Evolutionary conservation across 1,140 invertebrate species (phyloP), one percentile per base, ranked within the genome.

Genomic region (Popillia japonica): DNA sequence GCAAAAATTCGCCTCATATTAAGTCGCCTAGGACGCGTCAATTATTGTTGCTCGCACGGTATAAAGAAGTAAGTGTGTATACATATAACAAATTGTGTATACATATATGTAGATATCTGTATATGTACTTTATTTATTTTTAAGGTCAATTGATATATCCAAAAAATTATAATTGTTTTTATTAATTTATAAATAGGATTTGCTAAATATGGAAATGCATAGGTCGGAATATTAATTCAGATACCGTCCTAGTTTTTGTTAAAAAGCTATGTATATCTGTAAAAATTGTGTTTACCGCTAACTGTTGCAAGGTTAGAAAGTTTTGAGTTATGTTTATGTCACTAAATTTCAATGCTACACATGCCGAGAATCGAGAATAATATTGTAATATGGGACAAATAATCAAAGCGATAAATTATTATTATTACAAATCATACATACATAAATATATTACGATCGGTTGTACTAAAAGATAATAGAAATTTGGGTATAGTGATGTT

Each of bases 191-290:
- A 14, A 48, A 48, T 48, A 48, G n/a, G 44, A 17, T 48, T 48
- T 48, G 10, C 44, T 48, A 48, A 48, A 48, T 48, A 48, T 48
- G 27, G 27, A 4, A 34, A 68, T 68, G 27, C 27, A 8, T 68
- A 68, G 14, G 7, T 68, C 7, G 61, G 8, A 20, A 68, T 22
- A 68, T 27, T 22, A n/a, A 23, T 3, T 9, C 22, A 22, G 7
- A 11, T 23, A 27, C 11, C 61, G 61, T 27, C 22, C 61, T 68
- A 68, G 61, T 68, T 68, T 68, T 68, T 22, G 61, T 68, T 68
- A 23, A 68, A 68, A 68, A 27, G 7, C 11, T 27, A 27, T n/a
- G n/a, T 22, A 6, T 27, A 10, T 22, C 22, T 27, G 9, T 68
- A 68, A 27, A 34, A 68, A 68, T 34, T 14, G 61, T 34, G 61